Evolutionary conservation across 1,140 invertebrate genomes (phyloP), one percentile per base, ranked within the genome.

Genomic region (Tribolium castaneum): DNA sequence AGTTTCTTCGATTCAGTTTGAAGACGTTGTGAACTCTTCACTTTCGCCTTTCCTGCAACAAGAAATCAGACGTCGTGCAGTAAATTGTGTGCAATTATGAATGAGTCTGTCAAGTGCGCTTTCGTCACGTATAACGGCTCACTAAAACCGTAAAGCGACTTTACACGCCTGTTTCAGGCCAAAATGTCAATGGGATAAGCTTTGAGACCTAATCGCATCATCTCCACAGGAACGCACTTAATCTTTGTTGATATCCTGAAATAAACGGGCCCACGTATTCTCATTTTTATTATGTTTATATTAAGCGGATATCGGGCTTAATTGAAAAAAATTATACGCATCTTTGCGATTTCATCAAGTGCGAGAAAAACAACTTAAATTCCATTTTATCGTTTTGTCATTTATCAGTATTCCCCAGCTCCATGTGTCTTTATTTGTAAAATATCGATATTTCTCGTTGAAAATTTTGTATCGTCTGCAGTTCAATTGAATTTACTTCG

Each of bases 21-120:
- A 73, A 54, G 71, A 22, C 49, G 59, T 66, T 14, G 59, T 34
- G 13, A 66, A 66, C n/a, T 59, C 16, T 59, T 66, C 59, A 66
- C 50, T 76, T 51, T 66, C 74, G 10, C 62, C 56, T 76, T 56
- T 76, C 75, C 75, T 77, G 62, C 7, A 77, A 77, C 9, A 77
- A 54, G 30, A 35, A 34, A 66, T 39, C 2, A 66, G 9, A 22
- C 5, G 0, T 59, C 13, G 30, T 66, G 0, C 34, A 66, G 45
- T 66, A 66, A 12, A 66, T 66, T 35, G 59, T 35, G 12, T 10
- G 45, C 59, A 66, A 22, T 66, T 22, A 35, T 66, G 59, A 66
- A 66, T 66, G 59, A 35, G 59, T 35, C 25, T 22, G 14, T 7
- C 59, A 7, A 66, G 22, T 45, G n/a, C 59, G 25, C 12, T 9